phyloP scores from a whole-genome alignment of 2,113 vertebrate species.

The Phalacrocorax carbo region DNA sequence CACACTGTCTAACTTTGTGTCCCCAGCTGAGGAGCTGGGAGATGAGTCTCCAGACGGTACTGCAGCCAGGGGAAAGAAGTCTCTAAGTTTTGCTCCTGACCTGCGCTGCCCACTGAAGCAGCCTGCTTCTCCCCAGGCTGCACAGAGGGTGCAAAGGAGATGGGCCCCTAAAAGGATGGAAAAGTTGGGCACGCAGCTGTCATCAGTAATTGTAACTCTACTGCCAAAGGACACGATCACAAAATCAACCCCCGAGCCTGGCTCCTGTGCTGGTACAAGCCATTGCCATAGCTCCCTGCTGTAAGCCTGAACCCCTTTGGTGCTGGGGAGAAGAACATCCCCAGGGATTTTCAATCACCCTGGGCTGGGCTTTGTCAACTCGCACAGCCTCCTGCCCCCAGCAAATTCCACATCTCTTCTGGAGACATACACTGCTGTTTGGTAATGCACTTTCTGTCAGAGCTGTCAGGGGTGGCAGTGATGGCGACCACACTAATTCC shows the following conservation, averaged over 20 bases:
- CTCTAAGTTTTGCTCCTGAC: background rate
- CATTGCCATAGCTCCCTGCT: background rate
- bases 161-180: background rate
- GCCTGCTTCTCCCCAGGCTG: background rate
- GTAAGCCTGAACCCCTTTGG: background rate
- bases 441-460: background rate
- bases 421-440: fast-evolving
- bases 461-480: background rate
- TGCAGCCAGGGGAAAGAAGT: background rate
- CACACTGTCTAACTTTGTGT: no score
- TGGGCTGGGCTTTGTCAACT: background rate
- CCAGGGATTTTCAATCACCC: background rate
- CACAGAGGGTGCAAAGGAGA: background rate
- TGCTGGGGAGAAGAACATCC: background rate
- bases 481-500: background rate
- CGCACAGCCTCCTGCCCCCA: fast-evolving
- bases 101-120: background rate
- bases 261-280: background rate
- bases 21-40: background rate
- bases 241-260: background rate
- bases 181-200: background rate
- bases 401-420: background rate
- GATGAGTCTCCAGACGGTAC: background rate
- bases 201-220: background rate
- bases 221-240: background rate